A percentile compares a stretch with the other conserved stretches of the same genome.
phyloP scores from a whole-genome alignment of 2,888 invertebrate species.

The Synergus gifuensis region DNA sequence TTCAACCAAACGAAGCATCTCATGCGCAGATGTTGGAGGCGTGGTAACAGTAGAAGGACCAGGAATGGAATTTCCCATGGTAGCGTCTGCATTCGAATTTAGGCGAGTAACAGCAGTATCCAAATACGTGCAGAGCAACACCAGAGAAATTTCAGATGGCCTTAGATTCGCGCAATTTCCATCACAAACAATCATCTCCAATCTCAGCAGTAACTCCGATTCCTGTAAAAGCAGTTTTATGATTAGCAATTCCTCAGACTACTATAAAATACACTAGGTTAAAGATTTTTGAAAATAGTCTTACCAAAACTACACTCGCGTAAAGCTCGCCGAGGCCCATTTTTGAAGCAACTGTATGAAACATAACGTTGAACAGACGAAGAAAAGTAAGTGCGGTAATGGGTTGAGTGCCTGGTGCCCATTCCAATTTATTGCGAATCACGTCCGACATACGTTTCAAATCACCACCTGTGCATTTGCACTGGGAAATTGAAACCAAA shows the following conservation, averaged over 20 bases:
- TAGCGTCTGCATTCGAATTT: slow-evolving; percentile 71
- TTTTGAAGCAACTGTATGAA: slow-evolving; percentile 80
- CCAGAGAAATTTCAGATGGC: slow-evolving; percentile 88
- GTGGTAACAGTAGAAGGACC: slow-evolving; percentile 60
- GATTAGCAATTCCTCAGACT: neutral
- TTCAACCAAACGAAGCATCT: slow-evolving; percentile 83
- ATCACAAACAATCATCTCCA: slow-evolving; percentile 89
- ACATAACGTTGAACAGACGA: slow-evolving; percentile 83
- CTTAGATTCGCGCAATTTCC: slow-evolving; percentile 86
- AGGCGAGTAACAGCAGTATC: slow-evolving; percentile 79
- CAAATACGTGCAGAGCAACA: slow-evolving; percentile 86
- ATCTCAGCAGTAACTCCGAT: slow-evolving; percentile 82
- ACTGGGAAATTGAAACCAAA: slow-evolving; percentile 84
- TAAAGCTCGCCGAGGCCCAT: slow-evolving; percentile 80
- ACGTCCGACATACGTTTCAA: slow-evolving; percentile 92
- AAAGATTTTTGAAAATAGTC: slow-evolving; percentile 35
- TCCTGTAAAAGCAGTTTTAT: slow-evolving; percentile 74
- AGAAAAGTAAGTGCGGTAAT: slow-evolving; percentile 86
- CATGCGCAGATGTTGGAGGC: slow-evolving; percentile 74
- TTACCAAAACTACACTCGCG: slow-evolving; percentile 79
- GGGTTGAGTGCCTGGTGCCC: slow-evolving; percentile 80
- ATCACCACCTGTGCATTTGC: slow-evolving; percentile 91
- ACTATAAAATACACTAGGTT: neutral
- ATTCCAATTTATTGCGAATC: slow-evolving; percentile 87
- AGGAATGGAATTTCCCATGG: slow-evolving; percentile 53